phyloP scores from a whole-genome alignment of 2,113 vertebrate genomes.

The Centropristis striata region DNA sequence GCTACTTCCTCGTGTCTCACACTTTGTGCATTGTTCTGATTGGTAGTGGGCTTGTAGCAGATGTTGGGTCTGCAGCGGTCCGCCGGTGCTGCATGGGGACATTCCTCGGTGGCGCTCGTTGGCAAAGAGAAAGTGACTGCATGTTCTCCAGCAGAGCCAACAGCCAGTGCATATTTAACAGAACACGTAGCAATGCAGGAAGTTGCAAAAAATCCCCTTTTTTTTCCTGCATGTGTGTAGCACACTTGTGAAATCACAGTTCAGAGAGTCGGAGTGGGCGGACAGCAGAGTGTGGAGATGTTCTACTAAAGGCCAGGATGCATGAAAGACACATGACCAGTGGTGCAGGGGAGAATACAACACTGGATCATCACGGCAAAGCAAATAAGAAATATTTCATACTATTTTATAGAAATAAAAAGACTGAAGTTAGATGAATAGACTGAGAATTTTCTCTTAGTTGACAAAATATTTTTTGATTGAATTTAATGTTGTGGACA shows the following conservation, averaged over 20 bases:
- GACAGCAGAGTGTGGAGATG: conserved; percentile 9
- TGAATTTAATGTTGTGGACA: too few species aligned
- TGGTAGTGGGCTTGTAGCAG: conserved; percentile 42
- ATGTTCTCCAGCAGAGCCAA: conserved; percentile 35
- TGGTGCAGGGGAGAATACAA: not conserved
- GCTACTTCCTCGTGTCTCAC: conserved; percentile 28
- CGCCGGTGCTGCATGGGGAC: conserved; percentile 39
- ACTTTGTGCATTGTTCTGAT: conserved; percentile 38
- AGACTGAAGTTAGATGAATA: too few species aligned
- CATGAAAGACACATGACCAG: not conserved
- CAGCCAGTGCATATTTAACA: conserved; percentile 42
- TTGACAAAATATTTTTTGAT: too few species aligned
- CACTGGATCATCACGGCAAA: not conserved
- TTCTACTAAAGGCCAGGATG: not conserved
- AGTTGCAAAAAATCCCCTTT: not conserved
- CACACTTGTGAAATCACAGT: conserved; percentile 33
- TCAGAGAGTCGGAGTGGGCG: conserved; percentile 3
- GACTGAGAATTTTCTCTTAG: too few species aligned
- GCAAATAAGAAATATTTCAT: not conserved
- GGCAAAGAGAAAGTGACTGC: conserved; percentile 36
- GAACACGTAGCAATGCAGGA: conserved; percentile 28
- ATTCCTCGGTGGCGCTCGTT: conserved; percentile 49
- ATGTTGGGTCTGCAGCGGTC: conserved; percentile 49
- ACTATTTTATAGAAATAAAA: too few species aligned
- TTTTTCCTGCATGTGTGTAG: conserved; percentile 9